Evolutionary conservation across 2,888 invertebrate genomes (phyloP).

Genomic region (Xestia ashworthii): DNA sequence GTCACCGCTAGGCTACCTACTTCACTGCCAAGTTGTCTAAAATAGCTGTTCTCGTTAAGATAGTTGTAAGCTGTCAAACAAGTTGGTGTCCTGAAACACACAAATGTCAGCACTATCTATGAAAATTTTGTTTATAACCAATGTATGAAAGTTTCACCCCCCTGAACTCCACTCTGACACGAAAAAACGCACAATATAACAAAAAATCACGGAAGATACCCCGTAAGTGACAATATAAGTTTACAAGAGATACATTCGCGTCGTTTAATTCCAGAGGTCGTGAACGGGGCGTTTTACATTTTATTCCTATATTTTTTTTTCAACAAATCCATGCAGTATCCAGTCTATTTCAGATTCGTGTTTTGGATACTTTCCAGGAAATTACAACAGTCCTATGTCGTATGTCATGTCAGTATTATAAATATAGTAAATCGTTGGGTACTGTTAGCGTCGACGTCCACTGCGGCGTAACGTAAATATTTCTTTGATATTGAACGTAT

Average conservation of each 20-base stretch:
- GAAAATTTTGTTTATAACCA: too few relatives aligned
- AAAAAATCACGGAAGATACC: too few relatives aligned
- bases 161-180: too few relatives aligned
- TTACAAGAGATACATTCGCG: background rate
- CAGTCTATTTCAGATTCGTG: constrained; percentile 62
- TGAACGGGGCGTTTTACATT: background rate
- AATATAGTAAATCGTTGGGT: constrained; percentile 66
- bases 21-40: too few relatives aligned
- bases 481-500: constrained; percentile 59
- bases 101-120: too few relatives aligned
- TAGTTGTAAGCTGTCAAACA: too few relatives aligned
- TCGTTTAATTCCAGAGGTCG: background rate
- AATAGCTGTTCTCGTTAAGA: too few relatives aligned
- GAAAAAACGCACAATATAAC: too few relatives aligned
- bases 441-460: constrained; percentile 48
- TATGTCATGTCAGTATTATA: constrained; percentile 69
- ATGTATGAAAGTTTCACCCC: too few relatives aligned
- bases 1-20: too few relatives aligned
- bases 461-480: constrained; percentile 60
- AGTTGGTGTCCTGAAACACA: too few relatives aligned
- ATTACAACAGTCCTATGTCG: constrained; percentile 62
- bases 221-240: too few relatives aligned
- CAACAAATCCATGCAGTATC: constrained; percentile 41
- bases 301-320: constrained; percentile 26
- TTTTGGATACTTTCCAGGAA: constrained; percentile 69